Conservation (phyloP, 1,140 invertebrate genomes). For the Leptinotarsa lineolata region DNA sequence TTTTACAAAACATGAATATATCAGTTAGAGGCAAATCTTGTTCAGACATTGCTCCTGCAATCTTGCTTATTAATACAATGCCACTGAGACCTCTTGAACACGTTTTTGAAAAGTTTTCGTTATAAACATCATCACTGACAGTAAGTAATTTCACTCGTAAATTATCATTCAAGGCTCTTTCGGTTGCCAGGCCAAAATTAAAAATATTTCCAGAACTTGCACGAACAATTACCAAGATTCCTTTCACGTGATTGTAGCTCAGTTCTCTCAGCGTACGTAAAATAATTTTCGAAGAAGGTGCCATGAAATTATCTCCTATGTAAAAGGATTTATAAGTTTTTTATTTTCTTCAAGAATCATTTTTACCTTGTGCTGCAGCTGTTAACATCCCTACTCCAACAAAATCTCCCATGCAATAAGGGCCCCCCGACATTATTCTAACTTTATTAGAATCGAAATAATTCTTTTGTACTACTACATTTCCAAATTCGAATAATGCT, state of each 20-base stretch:
- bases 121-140: conserved; percentile 44
- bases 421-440: conserved; percentile 68
- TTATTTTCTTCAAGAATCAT: conserved; percentile 4
- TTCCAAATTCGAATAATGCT: conserved; percentile 48
- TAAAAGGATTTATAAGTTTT: conserved; percentile 13
- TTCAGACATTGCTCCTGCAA: conserved; percentile 72
- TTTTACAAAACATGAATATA: conserved; percentile 52
- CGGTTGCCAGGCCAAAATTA: conserved; percentile 52
- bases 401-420: conserved; percentile 63
- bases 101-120: conserved; percentile 29
- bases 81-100: conserved; percentile 61
- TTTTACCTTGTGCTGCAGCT: conserved; percentile 65
- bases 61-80: conserved; percentile 66
- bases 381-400: conserved; percentile 72
- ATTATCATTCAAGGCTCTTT: conserved; percentile 49
- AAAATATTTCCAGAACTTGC: conserved; percentile 45
- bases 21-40: conserved; percentile 59
- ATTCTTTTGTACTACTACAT: conserved; percentile 48
- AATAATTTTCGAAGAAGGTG: conserved; percentile 58
- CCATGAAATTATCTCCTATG: conserved; percentile 55
- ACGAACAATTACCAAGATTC: conserved; percentile 50
- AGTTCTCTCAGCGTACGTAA: conserved; percentile 61
- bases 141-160: conserved; percentile 44
- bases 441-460: conserved; percentile 58
- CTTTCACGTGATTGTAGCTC: conserved; percentile 45